A percentile compares a stretch with the other conserved stretches of the same genome.
Evolutionary conservation across 2,888 invertebrate species (phyloP).

Genomic region (Harpalus rufipes): DNA sequence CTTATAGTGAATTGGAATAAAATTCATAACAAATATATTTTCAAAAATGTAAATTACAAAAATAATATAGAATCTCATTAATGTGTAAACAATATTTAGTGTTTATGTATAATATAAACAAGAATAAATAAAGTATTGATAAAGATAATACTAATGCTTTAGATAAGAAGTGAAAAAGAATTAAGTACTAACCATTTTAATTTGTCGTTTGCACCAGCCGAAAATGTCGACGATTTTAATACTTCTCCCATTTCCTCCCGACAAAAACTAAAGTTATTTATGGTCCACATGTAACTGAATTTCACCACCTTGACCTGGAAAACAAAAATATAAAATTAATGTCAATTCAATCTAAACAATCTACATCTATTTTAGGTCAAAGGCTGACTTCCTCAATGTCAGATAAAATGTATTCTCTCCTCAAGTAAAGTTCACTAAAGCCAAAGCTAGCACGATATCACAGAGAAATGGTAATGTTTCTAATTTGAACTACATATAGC

Average conservation of each 20-base stretch:
- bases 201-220: conserved; percentile 99
- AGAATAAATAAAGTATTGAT: too few relatives aligned
- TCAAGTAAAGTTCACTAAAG: conserved; percentile 34
- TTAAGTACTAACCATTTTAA: conserved; percentile 91
- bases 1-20: too few relatives aligned
- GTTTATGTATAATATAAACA: too few relatives aligned
- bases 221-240: conserved; percentile 99
- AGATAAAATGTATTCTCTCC: conserved; percentile 48
- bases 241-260: conserved; percentile 99
- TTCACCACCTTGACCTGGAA: conserved; percentile 99
- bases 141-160: too few relatives aligned
- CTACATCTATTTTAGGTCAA: conserved; percentile 61
- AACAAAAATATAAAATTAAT: conserved; percentile 57
- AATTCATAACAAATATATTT: too few relatives aligned
- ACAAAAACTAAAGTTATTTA: conserved; percentile 99
- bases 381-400: conserved; percentile 57
- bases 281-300: conserved; percentile 99
- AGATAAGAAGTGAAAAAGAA: neutral
- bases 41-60: too few relatives aligned
- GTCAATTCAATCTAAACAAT: conserved; percentile 55
- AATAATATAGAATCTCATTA: too few relatives aligned
- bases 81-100: too few relatives aligned
- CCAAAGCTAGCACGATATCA: conserved; percentile 1
- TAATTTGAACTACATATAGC: conserved; percentile 22
- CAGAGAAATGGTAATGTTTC: conserved; percentile 22